Percentiles rank a stretch among this genome's conserved stretches.
phyloP scores from a whole-genome alignment of 2,888 invertebrate species.

The Silvanus unidentatus region DNA sequence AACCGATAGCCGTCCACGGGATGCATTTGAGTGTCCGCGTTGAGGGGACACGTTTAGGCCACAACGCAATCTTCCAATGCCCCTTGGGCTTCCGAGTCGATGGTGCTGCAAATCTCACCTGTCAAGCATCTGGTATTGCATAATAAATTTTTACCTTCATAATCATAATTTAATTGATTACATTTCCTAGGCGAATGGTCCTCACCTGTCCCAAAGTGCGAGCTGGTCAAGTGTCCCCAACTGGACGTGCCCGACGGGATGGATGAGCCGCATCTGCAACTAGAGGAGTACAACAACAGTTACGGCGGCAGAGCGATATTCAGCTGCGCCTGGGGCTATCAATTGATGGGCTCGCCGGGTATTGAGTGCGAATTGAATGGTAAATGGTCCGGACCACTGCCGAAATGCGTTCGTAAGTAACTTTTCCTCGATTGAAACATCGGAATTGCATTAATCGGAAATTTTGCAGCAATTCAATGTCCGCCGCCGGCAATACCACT shows the following conservation, averaged over 20 bases:
- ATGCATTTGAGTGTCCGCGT: slow-evolving; percentile 63
- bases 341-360: slow-evolving; percentile 67
- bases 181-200: slow-evolving; percentile 77
- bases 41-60: slow-evolving; percentile 74
- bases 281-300: slow-evolving; percentile 75
- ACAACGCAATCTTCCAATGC: slow-evolving; percentile 71
- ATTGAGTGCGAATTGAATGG: slow-evolving; percentile 76
- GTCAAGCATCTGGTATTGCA: slow-evolving; percentile 67
- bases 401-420: slow-evolving; percentile 67
- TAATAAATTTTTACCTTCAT: neutral
- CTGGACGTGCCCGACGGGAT: slow-evolving; percentile 59
- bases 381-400: slow-evolving; percentile 71
- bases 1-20: slow-evolving; percentile 55
- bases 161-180: neutral
- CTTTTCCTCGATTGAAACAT: too few species aligned
- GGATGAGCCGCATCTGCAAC: slow-evolving; percentile 64
- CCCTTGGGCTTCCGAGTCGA: slow-evolving; percentile 72
- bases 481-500: slow-evolving; percentile 67
- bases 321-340: slow-evolving; percentile 79
- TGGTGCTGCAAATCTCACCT: slow-evolving; percentile 72
- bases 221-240: slow-evolving; percentile 71
- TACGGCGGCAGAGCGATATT: slow-evolving; percentile 76
- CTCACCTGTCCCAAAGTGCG: slow-evolving; percentile 64
- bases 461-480: slow-evolving; percentile 69
- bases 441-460: neutral